A percentile compares a stretch with the other conserved stretches of the same genome.
Conservation (phyloP, 2,888 invertebrate genomes). For the Perizoma flavofasciatum region DNA sequence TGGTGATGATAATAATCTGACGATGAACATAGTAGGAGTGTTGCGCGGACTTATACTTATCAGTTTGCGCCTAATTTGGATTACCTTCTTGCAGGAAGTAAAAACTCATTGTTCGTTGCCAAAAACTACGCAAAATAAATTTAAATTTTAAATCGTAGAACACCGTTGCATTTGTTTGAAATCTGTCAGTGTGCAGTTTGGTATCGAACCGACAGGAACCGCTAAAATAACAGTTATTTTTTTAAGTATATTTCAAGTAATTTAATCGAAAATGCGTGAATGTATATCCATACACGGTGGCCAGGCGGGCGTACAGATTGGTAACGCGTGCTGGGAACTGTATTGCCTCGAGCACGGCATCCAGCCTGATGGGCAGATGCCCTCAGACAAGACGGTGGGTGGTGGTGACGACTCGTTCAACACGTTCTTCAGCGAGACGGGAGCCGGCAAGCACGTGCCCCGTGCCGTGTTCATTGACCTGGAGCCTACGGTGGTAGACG, state of each 20-base stretch:
- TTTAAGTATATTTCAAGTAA: constrained; percentile 60
- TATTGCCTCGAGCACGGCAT: constrained; percentile 93
- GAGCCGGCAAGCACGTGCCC: constrained; percentile 97
- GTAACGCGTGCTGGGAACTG: constrained; percentile 94
- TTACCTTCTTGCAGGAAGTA: neutral
- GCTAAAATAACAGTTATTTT: constrained; percentile 43
- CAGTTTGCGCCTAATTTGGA: too few species aligned
- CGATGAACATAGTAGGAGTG: too few species aligned
- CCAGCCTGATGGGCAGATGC: constrained; percentile 94
- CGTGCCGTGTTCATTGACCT: constrained; percentile 97
- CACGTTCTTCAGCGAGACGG: constrained; percentile 97
- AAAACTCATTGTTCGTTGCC: neutral
- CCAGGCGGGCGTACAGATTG: constrained; percentile 90
- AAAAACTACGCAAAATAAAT: constrained; percentile 4
- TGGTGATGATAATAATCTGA: too few species aligned
- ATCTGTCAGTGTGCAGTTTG: constrained; percentile 45
- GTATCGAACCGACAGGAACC: constrained; percentile 45
- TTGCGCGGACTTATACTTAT: too few species aligned
- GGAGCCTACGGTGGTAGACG: constrained; percentile 97
- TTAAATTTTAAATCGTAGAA: constrained; percentile 39
- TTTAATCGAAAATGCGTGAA: constrained; percentile 67
- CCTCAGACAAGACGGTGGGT: constrained; percentile 91
- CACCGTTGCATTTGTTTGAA: constrained; percentile 35
- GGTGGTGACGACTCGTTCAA: constrained; percentile 97
- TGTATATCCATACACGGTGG: constrained; percentile 79